phyloP scores from a whole-genome alignment of 2,113 vertebrate species.

The Pteruthius melanotis region DNA sequence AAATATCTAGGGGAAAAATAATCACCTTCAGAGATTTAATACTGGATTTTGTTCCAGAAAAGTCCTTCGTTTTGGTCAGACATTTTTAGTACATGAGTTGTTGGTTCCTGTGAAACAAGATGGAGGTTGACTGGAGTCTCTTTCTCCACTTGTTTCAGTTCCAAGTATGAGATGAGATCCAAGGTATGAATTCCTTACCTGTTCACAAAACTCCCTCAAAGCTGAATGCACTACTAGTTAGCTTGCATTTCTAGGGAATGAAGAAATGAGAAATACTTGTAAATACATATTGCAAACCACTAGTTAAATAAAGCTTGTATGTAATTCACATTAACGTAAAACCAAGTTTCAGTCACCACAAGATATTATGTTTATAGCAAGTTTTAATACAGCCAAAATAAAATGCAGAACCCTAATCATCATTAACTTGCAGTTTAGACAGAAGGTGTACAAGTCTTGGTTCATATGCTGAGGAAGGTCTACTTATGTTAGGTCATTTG shows the following conservation, averaged over 20 bases:
- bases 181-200: background rate
- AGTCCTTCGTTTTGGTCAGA: background rate
- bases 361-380: background rate
- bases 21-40: background rate
- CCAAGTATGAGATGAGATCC: background rate
- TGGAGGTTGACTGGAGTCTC: accelerated
- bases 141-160: background rate
- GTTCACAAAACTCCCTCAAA: background rate
- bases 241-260: background rate
- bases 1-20: background rate
- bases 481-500: background rate
- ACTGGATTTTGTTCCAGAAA: background rate
- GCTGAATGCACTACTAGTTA: background rate
- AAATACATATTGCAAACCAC: background rate
- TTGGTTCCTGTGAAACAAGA: background rate
- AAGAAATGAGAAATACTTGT: background rate
- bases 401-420: background rate
- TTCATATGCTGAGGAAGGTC: background rate
- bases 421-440: background rate
- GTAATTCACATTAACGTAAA: background rate
- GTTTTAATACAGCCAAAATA: background rate
- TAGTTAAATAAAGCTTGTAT: background rate
- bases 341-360: background rate
- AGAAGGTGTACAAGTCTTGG: background rate
- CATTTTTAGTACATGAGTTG: background rate